Percentiles rank a stretch among this genome's conserved stretches.
Conservation (phyloP, 2,797 vertebrate genomes). For the Pantherophis alleghaniensis region DNA sequence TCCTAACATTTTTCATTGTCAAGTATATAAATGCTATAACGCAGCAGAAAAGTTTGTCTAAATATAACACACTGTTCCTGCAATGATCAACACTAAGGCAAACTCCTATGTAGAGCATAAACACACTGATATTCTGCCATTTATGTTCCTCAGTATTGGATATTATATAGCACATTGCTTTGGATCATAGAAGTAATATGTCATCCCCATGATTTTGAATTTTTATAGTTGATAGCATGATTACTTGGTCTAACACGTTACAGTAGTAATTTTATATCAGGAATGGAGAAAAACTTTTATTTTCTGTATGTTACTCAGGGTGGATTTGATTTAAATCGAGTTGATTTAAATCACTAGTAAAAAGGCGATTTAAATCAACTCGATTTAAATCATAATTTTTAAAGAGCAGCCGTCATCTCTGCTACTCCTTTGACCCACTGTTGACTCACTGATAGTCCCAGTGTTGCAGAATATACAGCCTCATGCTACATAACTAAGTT, state of each 20-base stretch:
- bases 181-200: background rate
- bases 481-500: too few relatives aligned
- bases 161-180: background rate
- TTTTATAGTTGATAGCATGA: background rate
- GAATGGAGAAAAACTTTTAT: background rate
- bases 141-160: background rate
- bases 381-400: too few relatives aligned
- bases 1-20: background rate
- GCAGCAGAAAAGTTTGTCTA: background rate
- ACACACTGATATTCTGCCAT: background rate
- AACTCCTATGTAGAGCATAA: background rate
- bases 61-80: background rate
- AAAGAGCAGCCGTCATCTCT: too few relatives aligned
- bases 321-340: too few relatives aligned
- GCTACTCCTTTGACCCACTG: too few relatives aligned
- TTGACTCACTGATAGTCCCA: too few relatives aligned
- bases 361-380: too few relatives aligned
- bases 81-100: background rate
- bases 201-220: background rate
- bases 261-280: background rate
- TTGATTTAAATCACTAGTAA: too few relatives aligned
- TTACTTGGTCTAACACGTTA: background rate
- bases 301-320: background rate
- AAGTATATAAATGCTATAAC: background rate
- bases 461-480: too few relatives aligned